These are phyloP conservation scores for Ophion slaviceki DNA, from an alignment of 2,888 invertebrate species.

Conservation along the genomic window DNA sequence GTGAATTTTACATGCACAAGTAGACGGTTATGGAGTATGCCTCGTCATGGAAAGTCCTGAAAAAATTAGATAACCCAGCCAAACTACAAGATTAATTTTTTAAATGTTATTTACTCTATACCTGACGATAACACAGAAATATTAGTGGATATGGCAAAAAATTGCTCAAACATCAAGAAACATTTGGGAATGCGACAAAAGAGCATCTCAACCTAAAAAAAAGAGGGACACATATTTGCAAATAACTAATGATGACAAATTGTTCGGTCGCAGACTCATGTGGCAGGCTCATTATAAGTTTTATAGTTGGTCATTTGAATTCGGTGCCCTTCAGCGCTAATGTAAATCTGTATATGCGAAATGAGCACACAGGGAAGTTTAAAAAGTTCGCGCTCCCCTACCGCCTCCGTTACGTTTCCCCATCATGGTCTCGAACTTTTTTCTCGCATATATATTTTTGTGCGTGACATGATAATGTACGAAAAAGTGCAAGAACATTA, in stretches of 20 bases:
- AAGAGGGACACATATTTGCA: neutral
- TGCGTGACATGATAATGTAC: neutral
- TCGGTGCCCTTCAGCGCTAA: conserved; percentile 68
- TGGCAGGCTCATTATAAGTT: conserved; percentile 77
- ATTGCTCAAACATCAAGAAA: neutral
- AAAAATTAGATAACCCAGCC: too few relatives aligned
- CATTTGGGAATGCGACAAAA: neutral
- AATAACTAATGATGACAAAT: conserved; percentile 5
- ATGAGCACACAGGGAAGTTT: conserved; percentile 41
- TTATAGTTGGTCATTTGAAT: conserved; percentile 77
- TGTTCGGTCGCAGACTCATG: conserved; percentile 68
- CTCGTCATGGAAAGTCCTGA: too few relatives aligned
- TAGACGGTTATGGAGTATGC: too few relatives aligned
- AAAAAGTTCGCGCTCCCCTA: conserved; percentile 1
- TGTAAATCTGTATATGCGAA: conserved; percentile 75
- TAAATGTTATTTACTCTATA: too few relatives aligned
- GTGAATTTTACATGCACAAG: too few relatives aligned
- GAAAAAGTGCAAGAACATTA: neutral
- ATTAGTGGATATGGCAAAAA: neutral
- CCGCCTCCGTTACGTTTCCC: neutral
- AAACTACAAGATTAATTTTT: too few relatives aligned
- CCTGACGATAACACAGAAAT: too few relatives aligned
- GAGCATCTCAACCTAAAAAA: neutral
- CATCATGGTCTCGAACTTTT: neutral
- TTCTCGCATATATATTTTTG: neutral